These are phyloP conservation scores for Toxotes jaculatrix DNA, from an alignment of 2,113 vertebrate species.

Conservation along the genomic window DNA sequence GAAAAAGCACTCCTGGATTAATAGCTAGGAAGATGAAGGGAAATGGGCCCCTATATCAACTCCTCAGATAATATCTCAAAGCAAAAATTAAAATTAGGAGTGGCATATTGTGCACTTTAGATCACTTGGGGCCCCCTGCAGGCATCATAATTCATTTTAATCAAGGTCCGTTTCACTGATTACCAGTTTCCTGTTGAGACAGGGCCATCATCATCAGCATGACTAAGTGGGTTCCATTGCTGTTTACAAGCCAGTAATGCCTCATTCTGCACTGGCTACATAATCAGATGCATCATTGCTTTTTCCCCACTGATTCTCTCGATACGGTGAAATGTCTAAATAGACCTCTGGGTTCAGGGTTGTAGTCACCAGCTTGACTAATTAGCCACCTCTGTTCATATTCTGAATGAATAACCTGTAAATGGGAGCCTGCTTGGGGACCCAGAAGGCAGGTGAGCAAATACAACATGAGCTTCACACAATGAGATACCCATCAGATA, in stretches of 20 bases:
- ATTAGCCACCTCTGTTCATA: constrained; percentile 48
- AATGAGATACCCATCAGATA: not conserved
- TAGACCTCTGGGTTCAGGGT: constrained; percentile 43
- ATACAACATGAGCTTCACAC: constrained; percentile 10
- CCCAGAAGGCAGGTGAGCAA: not conserved
- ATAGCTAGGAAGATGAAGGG: not conserved
- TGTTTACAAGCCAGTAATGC: constrained; percentile 55
- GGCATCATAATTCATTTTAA: constrained; percentile 54
- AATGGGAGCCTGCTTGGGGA: constrained; percentile 27
- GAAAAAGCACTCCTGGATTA: constrained; percentile 2
- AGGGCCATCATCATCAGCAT: constrained; percentile 51
- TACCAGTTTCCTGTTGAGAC: constrained; percentile 57
- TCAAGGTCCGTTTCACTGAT: constrained; percentile 62
- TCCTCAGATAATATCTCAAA: constrained; percentile 32
- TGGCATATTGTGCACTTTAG: constrained; percentile 42
- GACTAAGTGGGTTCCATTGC: constrained; percentile 57
- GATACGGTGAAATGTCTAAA: constrained; percentile 34
- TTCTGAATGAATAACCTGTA: constrained; percentile 38
- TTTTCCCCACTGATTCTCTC: constrained; percentile 22
- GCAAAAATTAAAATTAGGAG: constrained; percentile 40
- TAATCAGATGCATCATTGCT: constrained; percentile 65
- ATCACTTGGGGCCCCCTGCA: constrained; percentile 16
- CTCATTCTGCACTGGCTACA: constrained; percentile 49
- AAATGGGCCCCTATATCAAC: constrained; percentile 8
- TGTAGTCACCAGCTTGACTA: constrained; percentile 51